Evolutionary conservation across 2,797 vertebrate genomes (phyloP), one percentile per base, ranked within the genome.

Genomic region (Otolemur crassicaudatus): DNA sequence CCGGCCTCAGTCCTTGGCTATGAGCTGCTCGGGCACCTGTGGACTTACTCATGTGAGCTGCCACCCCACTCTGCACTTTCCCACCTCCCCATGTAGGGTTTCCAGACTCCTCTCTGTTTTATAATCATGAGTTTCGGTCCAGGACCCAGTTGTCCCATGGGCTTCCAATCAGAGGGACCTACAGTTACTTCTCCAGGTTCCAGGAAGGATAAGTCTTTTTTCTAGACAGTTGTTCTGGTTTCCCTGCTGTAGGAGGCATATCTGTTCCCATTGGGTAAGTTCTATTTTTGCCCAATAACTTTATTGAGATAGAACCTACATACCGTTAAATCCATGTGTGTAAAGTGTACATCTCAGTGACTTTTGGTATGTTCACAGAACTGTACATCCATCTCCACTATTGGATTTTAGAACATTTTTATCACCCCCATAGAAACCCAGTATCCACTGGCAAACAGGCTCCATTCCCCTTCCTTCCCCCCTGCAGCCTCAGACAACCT

Each of bases 401-500:
- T 75, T 14, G 60, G 63, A 75, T 27, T 84, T 92, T 81, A 80
- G 72, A 85, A 70, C 22, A 79, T 31, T 61, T 94, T 81, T 85
- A 70, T 67, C 14, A 67, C 0, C 3, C 14, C 85, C 0, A 2
- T 60, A 75, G 70, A 86, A 87, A 37, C 34, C 1, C 10, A 56
- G 10, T 73, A 23, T 22, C n/a, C 25, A n/a, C 8, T 34, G 25
- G 20, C 8, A 40, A 27, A 69, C 49, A 53, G 27, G 61, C 1
- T 87, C 12, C 34, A 12, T 75, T 17, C 14, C 20, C 9, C 25
- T 40, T 17, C 34, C 5, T 11, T 8, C 2, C 14, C 3, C 1
- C 3, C 3, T 25, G 29, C 1, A 56, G 7, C 16, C 37, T 22
- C 23, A 43, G 43, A 67, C 16, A 75, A 63, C 46, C 37, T 23